phyloP scores from a whole-genome alignment of 2,113 vertebrate species.

The Colinus virginianus region DNA sequence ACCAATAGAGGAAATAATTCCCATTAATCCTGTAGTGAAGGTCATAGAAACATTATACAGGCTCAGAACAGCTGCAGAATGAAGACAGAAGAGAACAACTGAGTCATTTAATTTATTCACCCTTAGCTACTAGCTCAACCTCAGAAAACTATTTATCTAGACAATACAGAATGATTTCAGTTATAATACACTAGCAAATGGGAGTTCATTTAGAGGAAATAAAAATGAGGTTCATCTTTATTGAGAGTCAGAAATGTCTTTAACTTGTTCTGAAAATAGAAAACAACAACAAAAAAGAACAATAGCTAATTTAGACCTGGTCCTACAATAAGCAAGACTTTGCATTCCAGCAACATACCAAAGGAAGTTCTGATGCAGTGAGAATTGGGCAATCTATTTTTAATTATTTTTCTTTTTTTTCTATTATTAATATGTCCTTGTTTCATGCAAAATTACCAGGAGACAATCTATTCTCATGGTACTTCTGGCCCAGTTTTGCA shows the following conservation, averaged over 20 bases:
- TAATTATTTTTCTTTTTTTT: conserved; percentile 29
- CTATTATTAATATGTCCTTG: conserved; percentile 30
- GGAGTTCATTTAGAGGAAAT: neutral
- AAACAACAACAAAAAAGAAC: neutral
- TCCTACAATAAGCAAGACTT: neutral
- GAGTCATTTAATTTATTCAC: conserved; percentile 30
- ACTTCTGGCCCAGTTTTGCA: conserved; percentile 55
- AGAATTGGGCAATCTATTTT: conserved; percentile 6
- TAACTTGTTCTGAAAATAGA: neutral
- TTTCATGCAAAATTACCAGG: conserved; percentile 29
- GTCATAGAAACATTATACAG: conserved; percentile 31
- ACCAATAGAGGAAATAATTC: conserved; percentile 54
- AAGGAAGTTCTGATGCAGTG: neutral
- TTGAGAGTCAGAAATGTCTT: neutral
- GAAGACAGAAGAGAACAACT: neutral
- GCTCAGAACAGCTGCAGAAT: conserved; percentile 27
- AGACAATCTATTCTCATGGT: neutral
- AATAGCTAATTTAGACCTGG: neutral
- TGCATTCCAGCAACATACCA: neutral
- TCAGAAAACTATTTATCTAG: neutral
- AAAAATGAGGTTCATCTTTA: neutral
- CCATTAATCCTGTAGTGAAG: conserved; percentile 61
- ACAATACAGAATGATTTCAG: neutral
- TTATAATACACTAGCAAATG: neutral
- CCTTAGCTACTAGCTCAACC: neutral